phyloP scores from a whole-genome alignment of 2,797 vertebrate species.

The Gymnodraco acuticeps region DNA sequence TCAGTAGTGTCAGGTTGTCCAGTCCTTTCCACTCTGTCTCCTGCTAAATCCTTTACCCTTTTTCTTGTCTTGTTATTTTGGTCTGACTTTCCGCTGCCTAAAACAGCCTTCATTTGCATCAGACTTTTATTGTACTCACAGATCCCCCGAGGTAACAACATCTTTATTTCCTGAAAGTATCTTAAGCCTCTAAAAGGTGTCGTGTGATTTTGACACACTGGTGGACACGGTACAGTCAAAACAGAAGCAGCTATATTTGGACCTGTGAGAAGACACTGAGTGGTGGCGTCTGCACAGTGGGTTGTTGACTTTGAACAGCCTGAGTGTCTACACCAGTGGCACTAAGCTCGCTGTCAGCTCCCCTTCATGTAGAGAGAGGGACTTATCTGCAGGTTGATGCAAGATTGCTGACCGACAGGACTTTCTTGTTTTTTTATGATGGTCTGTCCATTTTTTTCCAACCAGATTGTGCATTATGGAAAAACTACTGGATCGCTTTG shows the following conservation, averaged over 20 bases:
- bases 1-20: slow-evolving; percentile 1
- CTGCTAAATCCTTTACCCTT: not conserved
- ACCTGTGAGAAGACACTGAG: slow-evolving; percentile 53
- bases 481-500: too few species aligned
- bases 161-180: slow-evolving; percentile 39
- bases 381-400: not conserved
- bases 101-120: slow-evolving; percentile 20
- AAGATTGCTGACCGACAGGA: slow-evolving; percentile 19
- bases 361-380: not conserved
- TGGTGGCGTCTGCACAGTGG: slow-evolving; percentile 34
- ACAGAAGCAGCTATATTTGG: slow-evolving; percentile 61
- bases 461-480: too few species aligned
- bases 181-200: slow-evolving; percentile 44
- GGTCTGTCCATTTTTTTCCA: not conserved
- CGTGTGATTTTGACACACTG: slow-evolving; percentile 36
- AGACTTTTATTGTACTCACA: slow-evolving; percentile 16
- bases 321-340: slow-evolving; percentile 30
- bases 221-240: slow-evolving; percentile 25
- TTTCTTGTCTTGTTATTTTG: not conserved
- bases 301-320: slow-evolving; percentile 43
- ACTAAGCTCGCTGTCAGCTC: slow-evolving; percentile 40
- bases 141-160: slow-evolving; percentile 37
- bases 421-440: slow-evolving; percentile 14
- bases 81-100: not conserved
- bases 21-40: not conserved